phyloP scores from a whole-genome alignment of 2,888 invertebrate species.

The Clusia tigrina region DNA sequence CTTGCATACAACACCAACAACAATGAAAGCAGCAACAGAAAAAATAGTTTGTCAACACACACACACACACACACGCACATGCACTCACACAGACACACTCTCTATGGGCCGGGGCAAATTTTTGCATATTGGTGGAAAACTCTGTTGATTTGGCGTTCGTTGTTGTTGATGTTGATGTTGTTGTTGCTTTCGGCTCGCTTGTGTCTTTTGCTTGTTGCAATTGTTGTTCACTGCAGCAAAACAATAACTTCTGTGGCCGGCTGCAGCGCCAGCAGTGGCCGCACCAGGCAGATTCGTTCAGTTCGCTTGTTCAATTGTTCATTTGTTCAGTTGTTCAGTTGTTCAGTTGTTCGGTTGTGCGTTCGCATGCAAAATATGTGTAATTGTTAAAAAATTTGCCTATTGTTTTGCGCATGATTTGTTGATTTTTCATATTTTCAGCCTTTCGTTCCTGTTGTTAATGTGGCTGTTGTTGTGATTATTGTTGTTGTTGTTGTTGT shows the following conservation, averaged over 20 bases:
- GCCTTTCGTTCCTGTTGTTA: conserved; percentile 39
- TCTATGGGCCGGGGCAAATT: conserved; percentile 22
- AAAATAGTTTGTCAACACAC: conserved; percentile 7
- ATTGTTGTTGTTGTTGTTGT: conserved; percentile 11
- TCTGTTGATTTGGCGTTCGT: neutral
- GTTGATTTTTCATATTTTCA: conserved; percentile 47
- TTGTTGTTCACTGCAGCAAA: conserved; percentile 12
- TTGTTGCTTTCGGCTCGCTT: conserved; percentile 43
- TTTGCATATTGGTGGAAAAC: conserved; percentile 42
- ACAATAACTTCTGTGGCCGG: conserved; percentile 24
- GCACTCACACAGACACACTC: neutral
- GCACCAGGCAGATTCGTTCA: neutral
- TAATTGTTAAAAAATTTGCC: conserved; percentile 58
- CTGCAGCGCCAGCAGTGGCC: conserved; percentile 35
- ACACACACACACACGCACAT: neutral
- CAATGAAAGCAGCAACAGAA: neutral
- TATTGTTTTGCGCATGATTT: conserved; percentile 61
- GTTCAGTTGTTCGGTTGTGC: too few relatives aligned
- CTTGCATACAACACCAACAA: conserved; percentile 7
- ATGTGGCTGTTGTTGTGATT: conserved; percentile 25
- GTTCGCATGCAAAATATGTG: conserved; percentile 54
- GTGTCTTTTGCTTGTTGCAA: conserved; percentile 33
- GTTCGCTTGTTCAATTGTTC: too few relatives aligned
- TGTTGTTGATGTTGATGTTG: conserved; percentile 33
- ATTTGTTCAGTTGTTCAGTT: too few relatives aligned